Base-by-base conservation (phyloP, 2,797 vertebrate species). In the Bufotes viridis region DNA sequence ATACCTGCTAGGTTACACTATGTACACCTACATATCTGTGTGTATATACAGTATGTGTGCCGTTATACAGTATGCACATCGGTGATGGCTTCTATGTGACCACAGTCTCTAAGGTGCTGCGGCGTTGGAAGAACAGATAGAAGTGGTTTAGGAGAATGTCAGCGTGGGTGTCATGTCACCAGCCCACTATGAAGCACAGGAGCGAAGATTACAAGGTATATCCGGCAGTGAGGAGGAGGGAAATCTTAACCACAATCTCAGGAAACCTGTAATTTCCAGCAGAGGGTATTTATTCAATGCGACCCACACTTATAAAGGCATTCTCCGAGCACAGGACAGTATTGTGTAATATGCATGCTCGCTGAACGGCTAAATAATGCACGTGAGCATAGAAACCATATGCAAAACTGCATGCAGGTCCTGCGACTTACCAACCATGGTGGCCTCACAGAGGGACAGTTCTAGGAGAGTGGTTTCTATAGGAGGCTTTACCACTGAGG, bases 191-290 rank as follows among this genome's bases (percentile, higher is more conserved):
- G 57, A 42, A 84, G 55, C 29, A 57, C 18, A 12, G 34, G 24
- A 74, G 69, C 20, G 55, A 0, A 55, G 69, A 74, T 74, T 60
- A n/a, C 26, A 58, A 72, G 82, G 49, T 42, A 72, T 58, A 84
- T 9, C 55, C 53, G 60, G 81, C 82, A 60, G 82, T 42, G 67
- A 58, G 51, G 82, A 74, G 80, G 80, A 81, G 34, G 29, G 18
- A 49, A 17, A 81, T 51, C 34, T n/a, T 24, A 42, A n/a, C 18
- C 22, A n/a, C 80, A 51, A 8, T 24, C 22, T 49, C 12, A 51
- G 34, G 34, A 67, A 51, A 81, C 26, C 60, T 67, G 60, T 8
- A 24, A 65, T 67, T 78, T 65, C 18, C 42, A 65, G 34, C 0
- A 51, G 7, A 22, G 29, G 49, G 61, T 22, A 61, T 63, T 10